Percentiles rank a stretch among this genome's conserved stretches.
phyloP scores from a whole-genome alignment of 2,888 invertebrate genomes.

The Zygogramma bicolorata region DNA sequence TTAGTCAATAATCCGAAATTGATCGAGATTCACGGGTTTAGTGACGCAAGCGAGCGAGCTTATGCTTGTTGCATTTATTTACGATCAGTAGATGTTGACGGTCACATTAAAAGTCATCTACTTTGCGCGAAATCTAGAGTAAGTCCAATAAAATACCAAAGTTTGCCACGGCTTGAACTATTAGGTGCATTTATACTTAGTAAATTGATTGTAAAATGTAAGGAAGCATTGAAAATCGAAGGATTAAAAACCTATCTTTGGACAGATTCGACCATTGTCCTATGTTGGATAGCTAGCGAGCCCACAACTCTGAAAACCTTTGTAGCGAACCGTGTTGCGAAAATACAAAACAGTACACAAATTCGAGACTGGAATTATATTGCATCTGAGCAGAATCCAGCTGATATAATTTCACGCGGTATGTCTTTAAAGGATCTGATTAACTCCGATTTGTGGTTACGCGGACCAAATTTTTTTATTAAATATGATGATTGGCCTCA shows the following conservation, averaged over 20 bases:
- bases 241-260: too few relatives aligned
- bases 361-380: not conserved
- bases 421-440: not conserved
- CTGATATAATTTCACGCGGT: constrained; percentile 1
- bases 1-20: too few relatives aligned
- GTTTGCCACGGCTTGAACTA: not conserved
- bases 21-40: too few relatives aligned
- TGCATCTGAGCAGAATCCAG: not conserved
- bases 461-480: not conserved
- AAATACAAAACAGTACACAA: not conserved
- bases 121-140: not conserved
- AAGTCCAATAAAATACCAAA: not conserved
- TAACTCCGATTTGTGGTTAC: constrained; percentile 4
- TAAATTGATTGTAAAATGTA: not conserved
- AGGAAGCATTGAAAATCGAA: not conserved
- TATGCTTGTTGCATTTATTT: too few relatives aligned
- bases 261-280: too few relatives aligned
- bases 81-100: too few relatives aligned
- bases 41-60: too few relatives aligned
- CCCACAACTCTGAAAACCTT: constrained; percentile 1
- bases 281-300: constrained; percentile 3
- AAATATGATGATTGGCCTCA: not conserved
- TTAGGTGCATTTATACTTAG: not conserved
- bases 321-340: not conserved
- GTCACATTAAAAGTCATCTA: not conserved